Evolutionary conservation across 1,140 invertebrate species (phyloP).

Genomic region (Nasonia longicornis): DNA sequence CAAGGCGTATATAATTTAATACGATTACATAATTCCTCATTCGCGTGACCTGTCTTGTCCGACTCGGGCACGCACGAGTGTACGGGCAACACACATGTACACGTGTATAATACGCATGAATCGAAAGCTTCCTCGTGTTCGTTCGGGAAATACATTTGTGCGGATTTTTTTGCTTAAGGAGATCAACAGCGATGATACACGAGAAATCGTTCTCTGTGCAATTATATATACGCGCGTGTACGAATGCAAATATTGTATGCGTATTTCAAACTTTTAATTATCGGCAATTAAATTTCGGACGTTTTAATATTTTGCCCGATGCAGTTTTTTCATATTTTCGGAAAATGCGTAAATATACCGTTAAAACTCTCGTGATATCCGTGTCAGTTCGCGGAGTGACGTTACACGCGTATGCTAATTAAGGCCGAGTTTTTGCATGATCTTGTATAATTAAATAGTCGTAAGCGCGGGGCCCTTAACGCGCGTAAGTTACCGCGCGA

Average conservation of each 20-base stretch:
- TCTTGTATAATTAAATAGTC: neutral
- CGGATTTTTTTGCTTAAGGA: neutral
- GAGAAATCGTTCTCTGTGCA: neutral
- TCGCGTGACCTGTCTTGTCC: constrained; percentile 17
- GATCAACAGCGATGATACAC: neutral
- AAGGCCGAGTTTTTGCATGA: neutral
- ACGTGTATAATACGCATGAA: neutral
- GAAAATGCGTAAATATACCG: neutral
- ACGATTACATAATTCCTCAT: constrained; percentile 40
- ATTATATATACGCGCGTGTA: neutral
- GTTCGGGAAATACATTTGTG: neutral
- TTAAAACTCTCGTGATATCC: neutral
- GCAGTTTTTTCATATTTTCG: neutral
- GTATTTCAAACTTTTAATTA: neutral
- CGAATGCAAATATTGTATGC: neutral
- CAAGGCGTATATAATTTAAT: constrained; percentile 41
- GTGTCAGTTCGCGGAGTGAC: neutral
- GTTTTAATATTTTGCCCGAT: neutral
- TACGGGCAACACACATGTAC: neutral
- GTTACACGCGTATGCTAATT: neutral
- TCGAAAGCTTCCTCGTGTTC: neutral
- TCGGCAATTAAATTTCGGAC: neutral
- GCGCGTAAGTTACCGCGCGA: neutral
- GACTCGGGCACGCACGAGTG: constrained; percentile 2
- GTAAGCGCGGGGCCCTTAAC: neutral